Base-by-base conservation (phyloP, 2,113 vertebrate genomes). In the Cnemophilus loriae region DNA sequence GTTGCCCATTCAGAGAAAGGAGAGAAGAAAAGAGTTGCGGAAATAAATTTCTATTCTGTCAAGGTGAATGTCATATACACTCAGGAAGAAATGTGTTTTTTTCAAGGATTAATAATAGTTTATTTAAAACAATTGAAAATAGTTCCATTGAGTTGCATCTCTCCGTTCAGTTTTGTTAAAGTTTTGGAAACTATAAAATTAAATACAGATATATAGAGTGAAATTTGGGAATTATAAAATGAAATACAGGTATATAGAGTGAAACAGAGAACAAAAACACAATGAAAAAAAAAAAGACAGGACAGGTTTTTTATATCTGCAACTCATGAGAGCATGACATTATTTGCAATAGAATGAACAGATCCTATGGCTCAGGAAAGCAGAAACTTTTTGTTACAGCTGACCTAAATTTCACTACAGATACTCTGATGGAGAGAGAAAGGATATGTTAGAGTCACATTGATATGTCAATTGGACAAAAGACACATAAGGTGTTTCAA, bases 351-450 rank as follows among this genome's bases (percentile, higher is more conserved):
- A 91, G 77, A 93, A 91, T 24, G 77, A 92, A 95, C 83, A 96
- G 84, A 92, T 92, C 70, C 91, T 94, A 33, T 95, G 50, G 74
- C 59, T 94, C 78, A 90, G 73, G 63, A 93, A 96, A 96, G 90
- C 86, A 95, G 86, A 96, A 96, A 96, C 35, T 94, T 97, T 87
- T 93, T 95, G 56, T 93, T 95, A 97, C 81, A 96, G 96, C 57
- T 97, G 94, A 96, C 95, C 94, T 95, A 86, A 92, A 94, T 96
- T 96, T 95, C 93, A 92, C 68, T 93, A 64, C 88, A 87, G 84
- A 94, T 97, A 87, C 44, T 82, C 33, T 83, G 81, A 78, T 42
- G 42, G 64, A 82, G 67, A 94, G 60, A 93, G 90, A 90, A 95
- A 86, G 53, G 82, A 78, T 94, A 90, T 88, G 71, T 70, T 95